Conservation (phyloP, 2,888 invertebrate genomes). For the Papilio gigon region DNA sequence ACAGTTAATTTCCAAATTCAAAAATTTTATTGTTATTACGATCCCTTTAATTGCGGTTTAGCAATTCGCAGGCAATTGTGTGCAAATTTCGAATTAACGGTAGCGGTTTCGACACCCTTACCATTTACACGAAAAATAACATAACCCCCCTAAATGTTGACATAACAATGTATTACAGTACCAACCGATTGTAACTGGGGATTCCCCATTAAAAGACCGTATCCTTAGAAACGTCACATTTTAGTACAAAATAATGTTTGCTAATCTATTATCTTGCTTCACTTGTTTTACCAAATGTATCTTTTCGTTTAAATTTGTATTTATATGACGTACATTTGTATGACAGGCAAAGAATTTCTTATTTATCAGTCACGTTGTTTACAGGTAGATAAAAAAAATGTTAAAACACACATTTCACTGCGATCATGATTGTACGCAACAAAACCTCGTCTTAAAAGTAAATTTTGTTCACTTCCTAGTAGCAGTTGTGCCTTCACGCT, state of each 20-base stretch:
- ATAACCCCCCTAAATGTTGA: too few relatives aligned
- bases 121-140: too few relatives aligned
- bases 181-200: too few relatives aligned
- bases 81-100: too few relatives aligned
- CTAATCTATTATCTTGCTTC: background rate
- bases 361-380: conserved; percentile 9
- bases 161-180: too few relatives aligned
- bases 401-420: background rate
- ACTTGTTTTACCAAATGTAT: background rate
- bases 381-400: conserved; percentile 15
- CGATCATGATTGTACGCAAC: background rate
- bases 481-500: background rate
- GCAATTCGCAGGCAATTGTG: too few relatives aligned
- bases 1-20: too few relatives aligned
- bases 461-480: background rate
- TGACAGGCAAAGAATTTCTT: conserved; percentile 4
- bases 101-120: too few relatives aligned
- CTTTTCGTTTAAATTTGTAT: background rate
- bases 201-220: background rate
- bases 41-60: too few relatives aligned
- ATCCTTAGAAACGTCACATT: background rate
- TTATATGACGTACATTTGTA: too few relatives aligned
- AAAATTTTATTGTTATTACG: too few relatives aligned
- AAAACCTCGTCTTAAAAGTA: background rate
- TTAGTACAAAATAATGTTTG: background rate